These are phyloP conservation scores for Eidolon helvum DNA, from an alignment of 2,113 vertebrate genomes.

Conservation along the genomic window DNA sequence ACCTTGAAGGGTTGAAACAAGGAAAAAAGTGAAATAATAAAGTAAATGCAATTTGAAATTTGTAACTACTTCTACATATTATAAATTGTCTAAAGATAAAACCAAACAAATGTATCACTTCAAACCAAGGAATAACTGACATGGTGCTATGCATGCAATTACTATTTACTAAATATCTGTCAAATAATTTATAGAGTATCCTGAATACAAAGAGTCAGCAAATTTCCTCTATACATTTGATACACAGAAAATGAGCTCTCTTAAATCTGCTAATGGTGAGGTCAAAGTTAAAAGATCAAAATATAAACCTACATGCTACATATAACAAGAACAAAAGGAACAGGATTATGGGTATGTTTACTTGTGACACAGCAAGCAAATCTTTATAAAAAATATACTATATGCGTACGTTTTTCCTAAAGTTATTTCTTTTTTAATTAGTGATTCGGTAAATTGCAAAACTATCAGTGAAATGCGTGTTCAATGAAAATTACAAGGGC, in stretches of 20 bases:
- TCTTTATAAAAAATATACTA: slow-evolving; percentile 9
- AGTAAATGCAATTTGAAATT: slow-evolving; percentile 5
- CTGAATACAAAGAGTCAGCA: not conserved
- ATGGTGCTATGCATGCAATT: not conserved
- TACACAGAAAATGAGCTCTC: not conserved
- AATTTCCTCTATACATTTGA: not conserved
- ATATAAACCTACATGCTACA: not conserved
- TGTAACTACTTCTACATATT: not conserved
- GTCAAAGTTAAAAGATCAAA: slow-evolving; percentile 7
- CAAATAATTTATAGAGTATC: slow-evolving; percentile 9
- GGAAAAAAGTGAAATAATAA: not conserved
- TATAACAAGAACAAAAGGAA: not conserved
- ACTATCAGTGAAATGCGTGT: not conserved
- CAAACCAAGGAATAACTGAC: slow-evolving; percentile 10
- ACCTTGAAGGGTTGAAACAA: not conserved
- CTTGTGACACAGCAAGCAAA: not conserved
- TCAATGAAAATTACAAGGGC: not conserved
- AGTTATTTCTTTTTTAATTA: not conserved
- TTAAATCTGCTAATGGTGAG: slow-evolving; percentile 13
- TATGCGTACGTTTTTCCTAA: slow-evolving; percentile 4
- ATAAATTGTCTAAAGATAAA: not conserved
- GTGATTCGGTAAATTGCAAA: not conserved
- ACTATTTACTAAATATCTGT: not conserved
- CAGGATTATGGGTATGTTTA: not conserved
- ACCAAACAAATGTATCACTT: not conserved